Base-by-base conservation (phyloP, 2,888 invertebrate species). In the Tigriopus californicus region DNA sequence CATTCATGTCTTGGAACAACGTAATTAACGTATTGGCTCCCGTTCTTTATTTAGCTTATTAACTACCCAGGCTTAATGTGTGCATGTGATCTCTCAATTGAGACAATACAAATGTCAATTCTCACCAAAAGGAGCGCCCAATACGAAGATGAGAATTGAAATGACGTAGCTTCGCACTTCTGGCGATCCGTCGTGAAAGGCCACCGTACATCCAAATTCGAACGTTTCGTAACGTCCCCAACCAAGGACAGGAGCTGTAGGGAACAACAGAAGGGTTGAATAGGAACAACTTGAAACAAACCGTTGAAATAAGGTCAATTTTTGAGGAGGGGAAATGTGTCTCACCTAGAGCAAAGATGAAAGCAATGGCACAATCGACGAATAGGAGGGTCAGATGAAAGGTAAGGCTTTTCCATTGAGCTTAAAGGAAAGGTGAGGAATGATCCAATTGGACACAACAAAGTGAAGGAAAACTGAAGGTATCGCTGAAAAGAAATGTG, bases 151-250 rank as follows among this genome's bases (percentile, higher is more conserved):
- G 44, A 63, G 61, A 33, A 61, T 62, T 33, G 59, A 56, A 15
- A 58, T 56, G 3, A 61, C 61, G 18, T 61, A 63, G n/a, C 40
- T 25, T 49, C 58, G 51, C 1, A 58, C 61, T 1, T 56, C 40
- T 6, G 40, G 11, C 1, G 60, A 41, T 4, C 42, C 24, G 15
- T 63, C 63, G 5, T 41, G 20, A 22, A 62, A 62, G 15, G 61
- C 63, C 8, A 63, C 60, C 10, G 63, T 63, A 25, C 63, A 63
- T 1, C 62, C 62, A 2, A 62, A 59, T 44, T 63, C 62, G 46
- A 62, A 63, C 12, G 63, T 62, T 18, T 60, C 58, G 24, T 62
- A 62, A 11, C 48, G 53, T 20, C 61, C 60, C 47, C 61, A 13
- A 40, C 60, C 60, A 22, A 63, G 46, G n/a, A 60, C 51, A 2